Percentiles rank a stretch among this genome's conserved stretches.
Evolutionary conservation across 2,113 vertebrate species (phyloP).

Genomic region (Calyptomena viridis): DNA sequence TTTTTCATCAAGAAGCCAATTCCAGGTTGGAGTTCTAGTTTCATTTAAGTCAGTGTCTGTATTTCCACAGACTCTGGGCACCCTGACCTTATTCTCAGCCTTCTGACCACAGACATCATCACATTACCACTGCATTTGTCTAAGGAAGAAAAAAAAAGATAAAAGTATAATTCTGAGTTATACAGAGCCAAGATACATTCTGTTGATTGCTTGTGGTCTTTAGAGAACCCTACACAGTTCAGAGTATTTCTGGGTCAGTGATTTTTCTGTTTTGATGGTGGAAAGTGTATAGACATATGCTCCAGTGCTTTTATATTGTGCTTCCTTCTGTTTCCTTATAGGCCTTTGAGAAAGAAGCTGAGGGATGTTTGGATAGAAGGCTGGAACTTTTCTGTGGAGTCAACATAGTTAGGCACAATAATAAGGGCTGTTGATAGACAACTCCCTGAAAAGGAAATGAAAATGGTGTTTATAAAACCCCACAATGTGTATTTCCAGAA

Average conservation of each 20-base stretch:
- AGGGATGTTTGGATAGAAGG: slow-evolving; percentile 4
- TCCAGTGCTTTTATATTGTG: slow-evolving; percentile 37
- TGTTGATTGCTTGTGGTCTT: slow-evolving; percentile 3
- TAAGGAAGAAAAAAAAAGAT: not conserved
- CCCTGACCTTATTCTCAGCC: not conserved
- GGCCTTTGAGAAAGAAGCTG: not conserved
- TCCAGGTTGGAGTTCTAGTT: not conserved
- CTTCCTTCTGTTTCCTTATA: slow-evolving; percentile 5
- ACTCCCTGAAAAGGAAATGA: not conserved
- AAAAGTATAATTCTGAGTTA: not conserved
- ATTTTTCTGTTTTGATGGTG: not conserved
- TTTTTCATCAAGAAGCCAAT: not conserved
- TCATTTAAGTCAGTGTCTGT: not conserved
- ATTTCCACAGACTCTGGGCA: not conserved
- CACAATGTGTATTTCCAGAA: not conserved
- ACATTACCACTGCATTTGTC: not conserved
- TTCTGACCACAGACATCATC: not conserved
- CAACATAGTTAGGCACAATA: not conserved
- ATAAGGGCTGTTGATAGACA: slow-evolving; percentile 9
- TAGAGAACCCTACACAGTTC: not conserved
- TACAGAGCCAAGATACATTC: not conserved
- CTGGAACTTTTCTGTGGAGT: not conserved
- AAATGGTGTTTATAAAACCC: not conserved
- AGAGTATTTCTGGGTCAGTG: slow-evolving; percentile 45
- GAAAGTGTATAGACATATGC: not conserved